Base-by-base conservation (phyloP, 2,113 vertebrate genomes). In the Meriones unguiculatus region DNA sequence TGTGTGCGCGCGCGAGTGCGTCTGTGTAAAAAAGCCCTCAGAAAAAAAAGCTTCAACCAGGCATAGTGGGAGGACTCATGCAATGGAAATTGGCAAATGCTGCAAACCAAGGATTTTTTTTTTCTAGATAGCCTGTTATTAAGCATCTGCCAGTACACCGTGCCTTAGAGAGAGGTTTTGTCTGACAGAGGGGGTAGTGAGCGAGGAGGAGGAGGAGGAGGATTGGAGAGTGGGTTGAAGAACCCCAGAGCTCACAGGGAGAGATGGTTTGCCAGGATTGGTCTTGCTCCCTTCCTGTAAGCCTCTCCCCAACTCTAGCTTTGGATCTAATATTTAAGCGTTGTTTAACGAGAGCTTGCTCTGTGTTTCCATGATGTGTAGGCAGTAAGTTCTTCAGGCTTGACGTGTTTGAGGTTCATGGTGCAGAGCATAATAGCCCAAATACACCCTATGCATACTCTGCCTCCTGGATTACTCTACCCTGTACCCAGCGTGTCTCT, bases 61-160 rank as follows among this genome's bases (percentile, higher is more conserved):
- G 57, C 59, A 2, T 2, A 11, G 32, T 41, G 25, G 62, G 46
- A 88, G 24, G 38, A 38, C 17, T 69, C 35, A 38, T 50, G 69
- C 73, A 38, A 22, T 24, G 75, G 86, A 93, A 89, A 94, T 22
- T 38, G 24, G 38, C 28, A 86, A 95, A 62, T 15, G 9, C 73
- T 80, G 38, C 69, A 52, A 41, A 91, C 67, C n/a, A 85, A 80
- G 94, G 25, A 67, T 90, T 94, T 73, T 0, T 77, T 77, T 69
- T 72, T 93, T 72, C 89, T 76, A 9, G 67, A 91, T 50, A 87
- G 73, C 54, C 38, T 73, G 20, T 62, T 95, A 50, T 75, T 92
- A 87, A 95, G 94, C 77, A 86, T 77, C 95, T 89, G 67, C 41
- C 28, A 72, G 35, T 32, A 73, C 32, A 20, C 32, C 41, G 13